Conservation (phyloP, 64 coral and sea anemone species). For the Montipora foliosa region DNA sequence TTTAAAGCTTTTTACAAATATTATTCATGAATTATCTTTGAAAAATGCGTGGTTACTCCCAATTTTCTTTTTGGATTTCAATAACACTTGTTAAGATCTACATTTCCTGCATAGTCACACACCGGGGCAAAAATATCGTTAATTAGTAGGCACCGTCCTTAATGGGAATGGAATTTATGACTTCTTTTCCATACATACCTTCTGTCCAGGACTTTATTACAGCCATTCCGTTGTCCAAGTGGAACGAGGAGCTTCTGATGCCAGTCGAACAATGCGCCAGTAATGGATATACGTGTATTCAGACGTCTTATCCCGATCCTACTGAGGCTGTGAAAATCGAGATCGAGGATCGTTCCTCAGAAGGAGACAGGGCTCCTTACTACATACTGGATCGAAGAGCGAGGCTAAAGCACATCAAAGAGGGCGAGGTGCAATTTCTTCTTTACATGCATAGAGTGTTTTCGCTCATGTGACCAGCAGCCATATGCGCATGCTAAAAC, state of each 20-base stretch:
- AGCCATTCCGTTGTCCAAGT: conserved; percentile 67
- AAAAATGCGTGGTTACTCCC: too few relatives aligned
- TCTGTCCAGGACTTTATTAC: conserved; percentile 74
- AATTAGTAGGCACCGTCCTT: too few relatives aligned
- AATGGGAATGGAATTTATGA: not conserved
- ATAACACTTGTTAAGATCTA: too few relatives aligned
- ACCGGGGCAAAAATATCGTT: too few relatives aligned
- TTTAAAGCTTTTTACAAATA: too few relatives aligned
- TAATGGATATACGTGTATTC: conserved; percentile 70
- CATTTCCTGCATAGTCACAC: too few relatives aligned
- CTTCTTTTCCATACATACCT: too few relatives aligned
- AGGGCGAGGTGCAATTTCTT: not conserved
- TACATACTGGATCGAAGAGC: conserved; percentile 70
- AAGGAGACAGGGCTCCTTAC: conserved; percentile 55
- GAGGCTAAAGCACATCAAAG: conserved; percentile 30
- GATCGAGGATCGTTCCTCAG: conserved; percentile 70
- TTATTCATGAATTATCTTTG: too few relatives aligned
- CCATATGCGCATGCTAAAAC: too few relatives aligned
- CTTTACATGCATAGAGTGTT: not conserved
- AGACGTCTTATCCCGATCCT: conserved; percentile 64
- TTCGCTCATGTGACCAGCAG: too few relatives aligned
- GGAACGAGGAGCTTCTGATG: conserved; percentile 63
- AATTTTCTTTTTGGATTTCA: too few relatives aligned
- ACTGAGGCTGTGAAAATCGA: conserved; percentile 67
- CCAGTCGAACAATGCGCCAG: conserved; percentile 82